phyloP scores from a whole-genome alignment of 2,888 invertebrate species.

The Ophraella communa region DNA sequence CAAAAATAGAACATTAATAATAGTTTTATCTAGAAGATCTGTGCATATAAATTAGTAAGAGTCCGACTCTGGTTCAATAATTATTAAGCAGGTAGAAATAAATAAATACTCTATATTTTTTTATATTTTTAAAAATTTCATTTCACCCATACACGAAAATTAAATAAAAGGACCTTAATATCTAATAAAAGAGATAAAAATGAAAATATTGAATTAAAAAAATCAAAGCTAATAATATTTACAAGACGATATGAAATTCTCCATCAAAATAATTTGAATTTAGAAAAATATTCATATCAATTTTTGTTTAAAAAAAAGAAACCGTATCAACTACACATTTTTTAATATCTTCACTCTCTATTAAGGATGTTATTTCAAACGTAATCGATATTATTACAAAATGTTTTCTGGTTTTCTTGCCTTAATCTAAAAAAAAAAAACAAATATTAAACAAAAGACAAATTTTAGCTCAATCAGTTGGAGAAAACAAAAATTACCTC shows the following conservation, averaged over 20 bases:
- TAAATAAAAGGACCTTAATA: conserved; percentile 45
- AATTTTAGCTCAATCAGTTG: not conserved
- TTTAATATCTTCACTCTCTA: not conserved
- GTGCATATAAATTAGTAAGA: no score
- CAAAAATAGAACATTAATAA: no score
- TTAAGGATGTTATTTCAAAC: conserved; percentile 18
- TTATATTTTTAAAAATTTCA: conserved; percentile 38
- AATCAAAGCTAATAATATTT: conserved; percentile 32
- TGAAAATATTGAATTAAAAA: conserved; percentile 26
- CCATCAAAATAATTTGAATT: conserved; percentile 33
- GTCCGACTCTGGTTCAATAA: no score
- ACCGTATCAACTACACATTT: conserved; percentile 8
- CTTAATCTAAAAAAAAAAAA: conserved; percentile 17
- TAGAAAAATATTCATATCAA: conserved; percentile 36
- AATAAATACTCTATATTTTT: not conserved
- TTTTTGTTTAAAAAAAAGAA: conserved; percentile 25
- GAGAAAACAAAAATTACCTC: conserved; percentile 22
- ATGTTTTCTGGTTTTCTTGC: conserved; percentile 3
- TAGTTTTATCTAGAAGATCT: no score
- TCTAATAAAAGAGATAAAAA: conserved; percentile 39
- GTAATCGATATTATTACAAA: conserved; percentile 25
- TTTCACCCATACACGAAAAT: conserved; percentile 45
- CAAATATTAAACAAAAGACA: not conserved
- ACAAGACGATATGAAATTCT: conserved; percentile 31
- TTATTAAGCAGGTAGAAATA: not conserved